phyloP scores from a whole-genome alignment of 2,797 vertebrate genomes.

The Pipistrellus pygmaeus region DNA sequence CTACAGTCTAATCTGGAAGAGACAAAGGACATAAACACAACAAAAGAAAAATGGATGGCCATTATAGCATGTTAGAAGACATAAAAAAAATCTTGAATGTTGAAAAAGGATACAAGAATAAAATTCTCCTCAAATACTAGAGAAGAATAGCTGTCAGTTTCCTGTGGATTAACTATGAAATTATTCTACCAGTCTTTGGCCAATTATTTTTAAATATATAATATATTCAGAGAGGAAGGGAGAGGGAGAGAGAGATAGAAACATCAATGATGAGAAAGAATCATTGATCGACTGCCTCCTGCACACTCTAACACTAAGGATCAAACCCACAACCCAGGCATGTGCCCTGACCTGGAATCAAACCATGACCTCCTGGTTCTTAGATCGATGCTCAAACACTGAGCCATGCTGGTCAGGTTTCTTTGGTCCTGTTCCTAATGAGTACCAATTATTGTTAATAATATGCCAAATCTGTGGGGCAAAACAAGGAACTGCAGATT shows the following conservation, averaged over 20 bases:
- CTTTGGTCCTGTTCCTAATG: not conserved
- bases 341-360: no score
- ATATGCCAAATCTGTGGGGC: not conserved
- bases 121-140: not conserved
- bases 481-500: not conserved
- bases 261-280: no score
- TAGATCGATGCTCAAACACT: no score
- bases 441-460: slow-evolving; percentile 25
- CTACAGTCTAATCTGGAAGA: not conserved
- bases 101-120: not conserved
- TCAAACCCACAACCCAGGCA: no score
- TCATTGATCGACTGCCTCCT: no score
- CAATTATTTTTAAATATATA: no score
- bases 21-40: not conserved
- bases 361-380: no score
- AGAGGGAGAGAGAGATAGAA: no score
- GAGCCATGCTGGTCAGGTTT: not conserved
- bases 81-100: not conserved
- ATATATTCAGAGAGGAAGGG: no score
- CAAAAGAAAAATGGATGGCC: not conserved
- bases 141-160: not conserved
- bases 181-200: not conserved
- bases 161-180: not conserved
- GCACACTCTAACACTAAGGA: no score
- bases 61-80: not conserved